Conservation (phyloP, 2,888 invertebrate genomes). For the Yponomeuta evonymella region DNA sequence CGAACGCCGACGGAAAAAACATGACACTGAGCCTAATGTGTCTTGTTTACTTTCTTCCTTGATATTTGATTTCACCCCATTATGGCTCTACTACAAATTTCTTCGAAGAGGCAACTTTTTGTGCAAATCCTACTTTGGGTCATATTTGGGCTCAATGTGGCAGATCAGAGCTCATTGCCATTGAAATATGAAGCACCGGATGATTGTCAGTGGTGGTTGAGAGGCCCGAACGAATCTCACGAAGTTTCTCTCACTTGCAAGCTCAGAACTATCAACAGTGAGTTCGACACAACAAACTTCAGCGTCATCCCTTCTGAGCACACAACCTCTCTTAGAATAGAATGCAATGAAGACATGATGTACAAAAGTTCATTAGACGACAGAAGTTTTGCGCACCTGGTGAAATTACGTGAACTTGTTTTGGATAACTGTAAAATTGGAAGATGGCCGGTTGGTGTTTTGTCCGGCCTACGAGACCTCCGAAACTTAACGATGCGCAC, state of each 20-base stretch:
- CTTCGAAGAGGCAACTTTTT: constrained; percentile 50
- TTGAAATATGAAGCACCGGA: constrained; percentile 87
- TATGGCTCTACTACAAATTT: constrained; percentile 58
- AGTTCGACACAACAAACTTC: constrained; percentile 91
- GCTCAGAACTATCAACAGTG: constrained; percentile 89
- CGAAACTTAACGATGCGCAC: constrained; percentile 90
- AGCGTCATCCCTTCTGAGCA: constrained; percentile 90
- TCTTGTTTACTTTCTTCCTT: constrained; percentile 71
- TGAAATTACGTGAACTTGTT: constrained; percentile 85
- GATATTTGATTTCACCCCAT: constrained; percentile 63
- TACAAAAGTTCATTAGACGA: constrained; percentile 86
- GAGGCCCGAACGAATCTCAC: constrained; percentile 77
- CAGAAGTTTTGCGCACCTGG: constrained; percentile 86
- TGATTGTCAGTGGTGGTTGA: constrained; percentile 87
- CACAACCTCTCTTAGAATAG: constrained; percentile 85
- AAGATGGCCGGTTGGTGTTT: constrained; percentile 86
- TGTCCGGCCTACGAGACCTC: constrained; percentile 87
- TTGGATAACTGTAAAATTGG: constrained; percentile 92
- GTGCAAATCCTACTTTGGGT: constrained; percentile 64
- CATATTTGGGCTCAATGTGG: constrained; percentile 59
- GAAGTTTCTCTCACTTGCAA: constrained; percentile 88
- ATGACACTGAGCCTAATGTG: constrained; percentile 69
- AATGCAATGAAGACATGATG: constrained; percentile 87
- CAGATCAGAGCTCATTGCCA: constrained; percentile 67
- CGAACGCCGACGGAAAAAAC: constrained; percentile 73